Evolutionary conservation across 2,797 vertebrate genomes (phyloP), one percentile per base, ranked within the genome.

Genomic region (Buceros bicornis): DNA sequence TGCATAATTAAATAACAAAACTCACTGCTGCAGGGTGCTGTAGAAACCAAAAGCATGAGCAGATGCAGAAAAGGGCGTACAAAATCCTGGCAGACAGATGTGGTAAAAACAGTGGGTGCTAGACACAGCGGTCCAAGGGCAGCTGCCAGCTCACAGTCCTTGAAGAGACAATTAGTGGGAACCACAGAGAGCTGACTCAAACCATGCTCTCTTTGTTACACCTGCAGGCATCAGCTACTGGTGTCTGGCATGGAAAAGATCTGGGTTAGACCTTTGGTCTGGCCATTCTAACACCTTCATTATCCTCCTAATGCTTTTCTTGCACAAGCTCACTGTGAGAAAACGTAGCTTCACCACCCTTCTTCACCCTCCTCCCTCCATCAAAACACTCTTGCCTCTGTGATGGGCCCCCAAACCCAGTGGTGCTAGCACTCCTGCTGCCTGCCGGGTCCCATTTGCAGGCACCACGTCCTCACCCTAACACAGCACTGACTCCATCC

Each of bases 1-100:
- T 62, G 57, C n/a, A 43, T 88, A 82, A 91, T 53, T 86, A 93
- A 88, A 84, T 4, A 93, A 69, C 26, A 79, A 35, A 93, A 81
- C 31, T 90, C 33, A 51, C 37, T 91, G 82, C 80, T 10, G 19
- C 43, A 79, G 86, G 57, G 83, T 89, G 76, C n/a, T 50, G 42
- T 28, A 61, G 50, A 69, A 90, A 90, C 26, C 6, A 2, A 88
- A 87, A 83, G 77, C 37, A 78, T 18, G 15, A 87, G 51, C 20
- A 51, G 61, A 89, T 86, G 86, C n/a, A 82, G 70, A 69, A 69
- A 61, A 76, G 20, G 19, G 35, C 1, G 13, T n/a, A 40, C 16
- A 65, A 61, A 17, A 58, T 90, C 33, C 51, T 50, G 48, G 31
- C 19, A 79, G 45, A 37, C 16, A 51, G 31, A 21, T 0, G 3